phyloP scores from a whole-genome alignment of 2,113 vertebrate genomes.

The Rhinoptilus africanus region DNA sequence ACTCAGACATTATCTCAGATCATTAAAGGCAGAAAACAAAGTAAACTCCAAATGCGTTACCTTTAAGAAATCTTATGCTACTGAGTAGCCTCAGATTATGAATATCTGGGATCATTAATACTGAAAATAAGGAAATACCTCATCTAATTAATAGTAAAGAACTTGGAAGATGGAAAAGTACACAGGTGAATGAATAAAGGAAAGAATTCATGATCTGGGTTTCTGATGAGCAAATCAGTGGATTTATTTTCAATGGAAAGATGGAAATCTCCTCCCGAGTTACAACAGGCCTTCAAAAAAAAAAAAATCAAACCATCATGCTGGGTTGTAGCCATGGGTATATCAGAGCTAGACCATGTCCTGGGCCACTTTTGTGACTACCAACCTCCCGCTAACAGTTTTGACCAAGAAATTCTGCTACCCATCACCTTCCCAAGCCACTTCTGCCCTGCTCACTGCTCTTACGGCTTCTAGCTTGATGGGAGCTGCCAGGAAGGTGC shows the following conservation, averaged over 20 bases:
- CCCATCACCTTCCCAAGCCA: neutral
- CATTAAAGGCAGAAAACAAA: neutral
- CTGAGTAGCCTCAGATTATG: neutral
- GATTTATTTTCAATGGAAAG: neutral
- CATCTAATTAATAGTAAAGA: neutral
- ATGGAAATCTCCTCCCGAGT: neutral
- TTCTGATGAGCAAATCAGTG: neutral
- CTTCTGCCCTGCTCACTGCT: accelerated
- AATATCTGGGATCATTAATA: neutral
- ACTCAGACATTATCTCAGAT: neutral
- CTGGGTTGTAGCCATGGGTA: neutral
- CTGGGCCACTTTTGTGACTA: neutral
- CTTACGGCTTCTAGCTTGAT: neutral
- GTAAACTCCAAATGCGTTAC: neutral
- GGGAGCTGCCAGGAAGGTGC: neutral
- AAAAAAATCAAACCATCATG: neutral
- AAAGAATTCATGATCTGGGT: neutral
- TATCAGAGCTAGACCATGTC: neutral
- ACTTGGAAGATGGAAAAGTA: neutral
- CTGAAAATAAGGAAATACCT: neutral
- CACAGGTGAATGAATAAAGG: neutral
- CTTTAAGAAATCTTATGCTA: neutral
- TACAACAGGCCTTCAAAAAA: neutral
- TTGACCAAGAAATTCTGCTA: neutral
- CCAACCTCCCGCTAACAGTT: neutral